Base-by-base conservation (phyloP, 2,113 vertebrate species). In the Vidua macroura region DNA sequence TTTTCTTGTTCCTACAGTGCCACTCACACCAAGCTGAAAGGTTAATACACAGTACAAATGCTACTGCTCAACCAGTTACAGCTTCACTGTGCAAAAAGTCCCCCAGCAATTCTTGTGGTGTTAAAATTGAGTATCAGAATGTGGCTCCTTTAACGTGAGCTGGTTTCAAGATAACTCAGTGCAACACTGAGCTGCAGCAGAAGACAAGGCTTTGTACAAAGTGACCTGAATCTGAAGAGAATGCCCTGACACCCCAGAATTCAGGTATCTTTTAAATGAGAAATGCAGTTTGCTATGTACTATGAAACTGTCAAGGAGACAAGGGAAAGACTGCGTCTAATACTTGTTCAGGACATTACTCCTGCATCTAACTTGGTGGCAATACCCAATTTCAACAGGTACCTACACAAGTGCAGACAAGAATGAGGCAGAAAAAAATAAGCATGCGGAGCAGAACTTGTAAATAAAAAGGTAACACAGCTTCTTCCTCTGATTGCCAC, bases 371-470 rank as follows among this genome's bases (percentile, higher is more conserved):
- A 30, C 70, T 52, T 49, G 66, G 27, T 13, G 25, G 33, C 4
- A 44, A 82, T 1, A 5, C 12, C 22, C 46, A 18, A 21, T 39
- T 83, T 85, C 68, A 86, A 70, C 77, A 90, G 66, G 80, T 66
- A 48, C 37, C 30, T n/a, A 15, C 27, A 39, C 37, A 78, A 31
- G 16, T 0, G 10, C 35, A 52, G 2, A 17, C 5, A 6, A 10
- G 44, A 63, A 81, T 0, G 41, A 74, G 15, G 37, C 33, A 46
- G 39, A 3, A 25, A 68, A 41, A 35, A 64, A 9, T 1, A 58
- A 49, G 30, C 17, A n/a, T 0, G 2, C 2, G 4, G 23, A 81
- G 33, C 28, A 77, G 22, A 73, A 83, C 16, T 11, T 0, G 0
- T 8, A 37, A 5, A 15, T 25, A 15, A 53, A 55, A 69, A 68